These are phyloP conservation scores for Diacarnus erythraeanus DNA, from an alignment of 37 sponge, comb jelly and placozoan genomes.

Conservation along the genomic window DNA sequence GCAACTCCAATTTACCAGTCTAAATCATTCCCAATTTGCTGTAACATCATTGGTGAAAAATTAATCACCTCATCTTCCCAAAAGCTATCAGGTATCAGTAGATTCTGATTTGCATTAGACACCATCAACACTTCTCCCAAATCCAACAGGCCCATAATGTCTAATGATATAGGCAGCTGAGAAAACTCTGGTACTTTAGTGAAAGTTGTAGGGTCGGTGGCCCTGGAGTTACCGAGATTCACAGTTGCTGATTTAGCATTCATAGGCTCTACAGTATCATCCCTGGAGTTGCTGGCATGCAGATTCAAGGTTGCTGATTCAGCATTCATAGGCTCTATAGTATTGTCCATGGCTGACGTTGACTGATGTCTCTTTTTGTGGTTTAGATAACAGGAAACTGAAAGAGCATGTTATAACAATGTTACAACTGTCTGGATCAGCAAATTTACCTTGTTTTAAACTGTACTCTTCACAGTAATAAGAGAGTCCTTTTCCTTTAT, in stretches of 20 bases:
- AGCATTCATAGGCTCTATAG: not conserved
- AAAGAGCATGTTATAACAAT: not conserved
- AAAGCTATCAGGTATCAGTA: constrained; percentile 34
- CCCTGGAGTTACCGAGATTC: not conserved
- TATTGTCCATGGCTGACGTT: not conserved
- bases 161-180: not conserved
- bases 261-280: not conserved
- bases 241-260: not conserved
- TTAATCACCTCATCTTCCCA: constrained; percentile 22
- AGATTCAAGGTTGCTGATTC: not conserved
- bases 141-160: not conserved
- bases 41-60: not conserved
- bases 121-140: constrained; percentile 9
- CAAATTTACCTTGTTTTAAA: constrained; percentile 49
- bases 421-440: not conserved
- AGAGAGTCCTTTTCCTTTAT: constrained; percentile 28
- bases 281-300: no score
- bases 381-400: constrained; percentile 45
- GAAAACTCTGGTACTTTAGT: not conserved
- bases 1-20: constrained; percentile 32
- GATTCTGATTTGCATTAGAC: not conserved
- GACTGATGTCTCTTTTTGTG: not conserved
- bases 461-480: constrained; percentile 61
- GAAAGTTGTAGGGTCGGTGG: not conserved
- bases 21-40: constrained; percentile 6